Percentiles rank a stretch among this genome's conserved stretches.
Conservation (phyloP, 2,797 vertebrate species). For the Pangasius mekongensis region DNA sequence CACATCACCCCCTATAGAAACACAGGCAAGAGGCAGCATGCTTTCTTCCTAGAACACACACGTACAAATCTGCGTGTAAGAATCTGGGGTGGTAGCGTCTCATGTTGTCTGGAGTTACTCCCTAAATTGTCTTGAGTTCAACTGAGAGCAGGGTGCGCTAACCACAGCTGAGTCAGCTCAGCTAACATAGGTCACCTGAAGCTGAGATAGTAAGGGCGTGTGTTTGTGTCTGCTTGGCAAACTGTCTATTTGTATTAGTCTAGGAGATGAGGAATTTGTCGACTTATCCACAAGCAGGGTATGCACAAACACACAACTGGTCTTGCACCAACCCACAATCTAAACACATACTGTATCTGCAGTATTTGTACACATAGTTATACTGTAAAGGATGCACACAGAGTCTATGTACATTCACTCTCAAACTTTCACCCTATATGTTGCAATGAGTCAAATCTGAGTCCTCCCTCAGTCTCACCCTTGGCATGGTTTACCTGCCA, state of each 20-base stretch:
- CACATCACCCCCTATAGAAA: constrained; percentile 51
- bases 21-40: constrained; percentile 27
- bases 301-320: constrained; percentile 12
- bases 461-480: constrained; percentile 15
- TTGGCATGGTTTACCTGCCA: constrained; percentile 29
- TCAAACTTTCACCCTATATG: constrained; percentile 24
- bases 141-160: constrained; percentile 34
- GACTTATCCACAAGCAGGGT: constrained; percentile 44
- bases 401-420: not conserved
- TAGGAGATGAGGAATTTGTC: constrained; percentile 70
- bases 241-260: constrained; percentile 64
- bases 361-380: not conserved
- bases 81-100: constrained; percentile 6
- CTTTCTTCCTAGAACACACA: constrained; percentile 6
- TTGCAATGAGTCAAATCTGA: not conserved
- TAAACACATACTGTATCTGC: constrained; percentile 28
- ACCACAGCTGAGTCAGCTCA: constrained; percentile 43
- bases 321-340: constrained; percentile 19
- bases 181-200: constrained; percentile 25
- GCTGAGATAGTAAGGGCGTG: constrained; percentile 32
- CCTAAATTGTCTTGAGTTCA: constrained; percentile 41
- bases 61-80: constrained; percentile 9
- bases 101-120: constrained; percentile 44
- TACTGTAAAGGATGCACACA: not conserved
- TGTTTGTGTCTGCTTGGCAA: constrained; percentile 51